Base-by-base conservation (phyloP, 92 coral and sea anemone species). In the Virgularia gustaviana region DNA sequence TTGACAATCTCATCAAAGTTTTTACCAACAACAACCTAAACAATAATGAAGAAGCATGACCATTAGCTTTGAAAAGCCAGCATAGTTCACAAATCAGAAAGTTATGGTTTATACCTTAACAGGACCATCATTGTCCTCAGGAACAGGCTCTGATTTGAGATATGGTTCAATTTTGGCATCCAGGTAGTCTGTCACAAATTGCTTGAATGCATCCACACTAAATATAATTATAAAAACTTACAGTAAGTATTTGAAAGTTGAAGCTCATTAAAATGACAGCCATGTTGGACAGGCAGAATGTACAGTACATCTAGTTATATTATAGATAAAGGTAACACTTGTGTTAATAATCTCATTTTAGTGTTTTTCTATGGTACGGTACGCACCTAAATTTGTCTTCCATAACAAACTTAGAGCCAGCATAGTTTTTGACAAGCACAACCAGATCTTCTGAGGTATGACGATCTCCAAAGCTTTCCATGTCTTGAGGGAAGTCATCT, bases 21-120 rank as follows among this genome's bases (percentile, higher is more conserved):
- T 63, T 81, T 77, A 0, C 91, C 97, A 41, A 88, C 96, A 31
- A 91, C 96, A 57, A 91, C 97, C 97, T 91, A 52, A 15, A 52
- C 29, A 52, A 15, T 22, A 52, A n/a, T n/a, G n/a, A n/a, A n/a
- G n/a, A n/a, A n/a, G n/a, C n/a, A n/a, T n/a, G n/a, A n/a, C n/a
- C n/a, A n/a, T n/a, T n/a, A n/a, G n/a, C n/a, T n/a, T n/a, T n/a
- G n/a, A n/a, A n/a, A n/a, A n/a, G n/a, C n/a, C n/a, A n/a, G n/a
- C n/a, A n/a, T n/a, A n/a, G n/a, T n/a, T n/a, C n/a, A n/a, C n/a
- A n/a, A n/a, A n/a, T n/a, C n/a, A n/a, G n/a, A n/a, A n/a, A n/a
- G n/a, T n/a, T n/a, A n/a, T 43, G 51, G 5, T 18, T 9, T 61
- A 28, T 42, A 91, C 97, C 96, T 86, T 92, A 2, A 92, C 98